Conservation (phyloP, 2,797 vertebrate species). For the Pteropus rufus region DNA sequence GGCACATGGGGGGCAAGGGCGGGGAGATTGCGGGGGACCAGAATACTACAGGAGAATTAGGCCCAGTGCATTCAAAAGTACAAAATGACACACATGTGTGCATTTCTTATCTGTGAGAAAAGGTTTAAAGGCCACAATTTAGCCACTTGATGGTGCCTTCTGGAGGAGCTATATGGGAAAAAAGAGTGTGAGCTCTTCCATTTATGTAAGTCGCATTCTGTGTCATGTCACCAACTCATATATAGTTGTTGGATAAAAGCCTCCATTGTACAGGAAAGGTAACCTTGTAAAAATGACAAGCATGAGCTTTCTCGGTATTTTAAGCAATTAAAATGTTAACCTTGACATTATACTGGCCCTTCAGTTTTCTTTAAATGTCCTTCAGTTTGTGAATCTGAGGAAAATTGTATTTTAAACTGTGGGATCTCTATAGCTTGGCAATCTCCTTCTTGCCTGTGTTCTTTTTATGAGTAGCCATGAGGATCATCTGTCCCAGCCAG, state of each 20-base stretch:
- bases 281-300: constrained; percentile 69
- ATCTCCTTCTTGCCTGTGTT: not conserved
- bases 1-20: not conserved
- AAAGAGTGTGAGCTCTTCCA: constrained; percentile 33
- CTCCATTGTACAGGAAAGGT: constrained; percentile 62
- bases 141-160: constrained; percentile 53
- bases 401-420: not conserved
- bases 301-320: constrained; percentile 41
- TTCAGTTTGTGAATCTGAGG: constrained; percentile 61
- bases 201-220: constrained; percentile 59
- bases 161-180: constrained; percentile 15
- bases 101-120: constrained; percentile 61
- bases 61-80: constrained; percentile 37
- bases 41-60: constrained; percentile 50
- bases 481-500: not conserved
- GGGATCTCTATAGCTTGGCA: not conserved
- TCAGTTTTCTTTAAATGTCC: constrained; percentile 54
- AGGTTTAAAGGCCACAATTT: constrained; percentile 65
- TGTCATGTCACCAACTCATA: constrained; percentile 52
- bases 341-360: constrained; percentile 54
- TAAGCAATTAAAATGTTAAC: constrained; percentile 75
- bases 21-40: not conserved
- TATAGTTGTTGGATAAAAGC: constrained; percentile 64
- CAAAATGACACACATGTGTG: constrained; percentile 50
- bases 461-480: not conserved